Percentiles rank a stretch among this genome's conserved stretches.
phyloP scores from a whole-genome alignment of 2,797 vertebrate species.

The Macroramphosus scolopax region DNA sequence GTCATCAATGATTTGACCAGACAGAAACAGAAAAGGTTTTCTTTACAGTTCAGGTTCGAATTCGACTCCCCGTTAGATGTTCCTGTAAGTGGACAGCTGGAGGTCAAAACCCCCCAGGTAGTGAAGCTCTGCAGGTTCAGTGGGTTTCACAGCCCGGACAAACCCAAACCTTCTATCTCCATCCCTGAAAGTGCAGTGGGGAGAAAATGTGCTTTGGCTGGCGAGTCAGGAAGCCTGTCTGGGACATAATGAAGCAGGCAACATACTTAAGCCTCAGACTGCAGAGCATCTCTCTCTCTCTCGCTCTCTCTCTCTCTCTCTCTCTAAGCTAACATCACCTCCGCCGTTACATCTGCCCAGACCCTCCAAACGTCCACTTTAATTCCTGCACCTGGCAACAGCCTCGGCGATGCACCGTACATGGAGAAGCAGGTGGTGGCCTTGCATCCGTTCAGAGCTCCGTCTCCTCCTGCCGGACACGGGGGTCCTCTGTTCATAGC shows the following conservation, averaged over 20 bases:
- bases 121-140: constrained; percentile 37
- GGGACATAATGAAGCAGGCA: constrained; percentile 71
- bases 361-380: constrained; percentile 63
- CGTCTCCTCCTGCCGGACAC: not conserved
- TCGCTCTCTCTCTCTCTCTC: constrained; percentile 65
- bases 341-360: constrained; percentile 67
- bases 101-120: constrained; percentile 16
- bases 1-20: no score
- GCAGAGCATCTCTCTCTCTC: constrained; percentile 57
- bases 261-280: constrained; percentile 70
- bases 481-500: constrained; percentile 12
- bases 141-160: constrained; percentile 48
- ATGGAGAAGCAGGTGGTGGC: constrained; percentile 43
- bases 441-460: constrained; percentile 14
- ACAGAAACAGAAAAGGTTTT: constrained; percentile 24
- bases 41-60: constrained; percentile 4
- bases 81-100: constrained; percentile 14
- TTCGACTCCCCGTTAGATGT: no score
- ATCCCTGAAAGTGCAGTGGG: constrained; percentile 45
- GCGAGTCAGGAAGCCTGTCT: constrained; percentile 60
- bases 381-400: constrained; percentile 62
- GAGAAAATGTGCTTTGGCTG: constrained; percentile 67
- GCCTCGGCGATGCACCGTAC: constrained; percentile 38
- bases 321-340: constrained; percentile 60
- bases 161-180: constrained; percentile 44